phyloP scores from a whole-genome alignment of 2,797 vertebrate species.

The Enteromius mattozi region DNA sequence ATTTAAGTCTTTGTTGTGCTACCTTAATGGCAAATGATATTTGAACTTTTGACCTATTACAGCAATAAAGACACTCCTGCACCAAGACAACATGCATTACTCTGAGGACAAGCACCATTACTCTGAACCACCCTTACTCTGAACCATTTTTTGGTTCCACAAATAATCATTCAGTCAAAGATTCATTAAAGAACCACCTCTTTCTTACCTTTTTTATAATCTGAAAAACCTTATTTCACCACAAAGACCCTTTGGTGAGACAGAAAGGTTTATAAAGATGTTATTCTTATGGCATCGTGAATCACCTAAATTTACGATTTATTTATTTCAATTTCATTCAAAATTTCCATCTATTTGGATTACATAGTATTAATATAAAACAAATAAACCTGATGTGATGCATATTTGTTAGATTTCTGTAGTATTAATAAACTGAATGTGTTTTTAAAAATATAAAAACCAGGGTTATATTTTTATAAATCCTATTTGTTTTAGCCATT shows the following conservation, averaged over 20 bases:
- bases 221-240: too few relatives aligned
- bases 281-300: too few relatives aligned
- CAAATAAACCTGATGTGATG: background rate
- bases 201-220: too few relatives aligned
- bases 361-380: background rate
- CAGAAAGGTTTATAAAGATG: too few relatives aligned
- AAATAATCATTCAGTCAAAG: too few relatives aligned
- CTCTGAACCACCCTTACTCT: background rate
- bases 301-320: background rate
- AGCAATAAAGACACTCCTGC: background rate
- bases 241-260: too few relatives aligned
- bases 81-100: background rate
- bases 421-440: background rate
- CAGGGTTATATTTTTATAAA: too few relatives aligned
- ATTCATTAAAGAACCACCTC: too few relatives aligned
- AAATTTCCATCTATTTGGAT: background rate
- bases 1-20: background rate
- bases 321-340: background rate
- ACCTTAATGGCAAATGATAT: background rate
- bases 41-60: background rate
- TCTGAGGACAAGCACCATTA: background rate
- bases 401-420: background rate
- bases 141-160: too few relatives aligned
- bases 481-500: background rate
- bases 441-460: background rate